Base-by-base conservation (phyloP, 2,888 invertebrate species). In the Aproaerema taeniolella region DNA sequence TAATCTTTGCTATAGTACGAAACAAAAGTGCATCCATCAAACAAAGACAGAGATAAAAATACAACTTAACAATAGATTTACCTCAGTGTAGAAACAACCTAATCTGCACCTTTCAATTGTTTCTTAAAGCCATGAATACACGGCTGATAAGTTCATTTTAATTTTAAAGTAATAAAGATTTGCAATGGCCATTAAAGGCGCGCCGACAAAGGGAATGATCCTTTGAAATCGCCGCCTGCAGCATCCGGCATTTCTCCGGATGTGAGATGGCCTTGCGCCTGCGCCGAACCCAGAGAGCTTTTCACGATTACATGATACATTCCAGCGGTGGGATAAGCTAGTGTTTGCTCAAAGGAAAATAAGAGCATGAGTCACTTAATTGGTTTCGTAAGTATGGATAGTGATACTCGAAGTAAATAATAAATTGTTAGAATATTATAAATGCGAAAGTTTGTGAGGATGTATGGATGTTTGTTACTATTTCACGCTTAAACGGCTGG, bases 241-340 rank as follows among this genome's bases (percentile, higher is more conserved):
- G 79, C 73, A 82, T 81, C 82, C 79, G 82, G 83, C 83, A 85
- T 85, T 82, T 68, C 53, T 56, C 73, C 82, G 83, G 83, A 85
- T 76, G 67, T 78, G 73, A 73, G 72, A 71, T 67, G 79, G 77
- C 79, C 79, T 78, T 78, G 77, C 56, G 55, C 47, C 61, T 53
- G 50, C 50, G 50, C 59, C 52, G 50, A 41, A 39, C 41, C 49
- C 49, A 52, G 67, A 67, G 62, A 67, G 75, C 78, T 82, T 78
- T 85, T 85, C 82, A 82, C 83, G 69, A 76, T 76, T 77, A 72
- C 79, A 63, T 65, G 83, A 78, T 70, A 83, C 62, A 85, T 85
- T 85, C 85, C 83, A 55, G 48, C 47, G 64, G 46, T 34, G 50
- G 68, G 66, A 68, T 70, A 71, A 65, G 47, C 52, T 41, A 49